Base-by-base conservation (phyloP, 64 coral and sea anemone genomes). In the Acropora yongei region DNA sequence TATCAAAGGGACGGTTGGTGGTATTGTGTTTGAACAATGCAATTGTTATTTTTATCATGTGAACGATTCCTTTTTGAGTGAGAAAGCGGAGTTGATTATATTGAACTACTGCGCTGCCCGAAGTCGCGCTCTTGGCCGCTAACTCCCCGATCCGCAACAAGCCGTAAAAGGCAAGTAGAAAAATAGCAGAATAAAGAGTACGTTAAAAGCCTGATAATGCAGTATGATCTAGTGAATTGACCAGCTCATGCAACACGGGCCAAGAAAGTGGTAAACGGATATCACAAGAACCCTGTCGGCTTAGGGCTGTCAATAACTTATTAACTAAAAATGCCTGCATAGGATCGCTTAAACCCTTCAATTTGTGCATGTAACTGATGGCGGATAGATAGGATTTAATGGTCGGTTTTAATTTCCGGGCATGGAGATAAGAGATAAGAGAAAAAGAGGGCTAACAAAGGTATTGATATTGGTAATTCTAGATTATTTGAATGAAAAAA, bases 21-120 rank as follows among this genome's bases (percentile, higher is more conserved):
- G 80, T 84, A 57, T 84, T 84, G 41, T 84, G 80, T 65, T 84
- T 84, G 40, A 65, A 84, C 1, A 40, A 10, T 11, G 80, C 20
- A 4, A 84, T 84, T 46, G 82, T 84, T 13, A 84, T 84, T 1
- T 80, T 80, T n/a, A 63, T 63, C 58, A 63, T 63, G 58, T 18
- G 12, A 63, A 63, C 58, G 58, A 11, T 63, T 63, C 58, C 58
- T 18, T 63, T 8, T 13, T 63, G 58, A 63, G 58, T 63, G 58
- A 63, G 58, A 63, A 63, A 63, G 58, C 58, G 58, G 58, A 63
- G 58, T 12, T 63, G 58, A 63, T 63, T 63, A 13, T 63, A 14
- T 63, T 63, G 58, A 63, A 63, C 58, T 63, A 63, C 58, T 13
- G 8, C 14, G 12, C 58, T 63, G 58, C 58, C 58, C 7, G 12